These are phyloP conservation scores for Chrysomallon squamiferum DNA, from an alignment of 1,140 invertebrate genomes.

Conservation along the genomic window DNA sequence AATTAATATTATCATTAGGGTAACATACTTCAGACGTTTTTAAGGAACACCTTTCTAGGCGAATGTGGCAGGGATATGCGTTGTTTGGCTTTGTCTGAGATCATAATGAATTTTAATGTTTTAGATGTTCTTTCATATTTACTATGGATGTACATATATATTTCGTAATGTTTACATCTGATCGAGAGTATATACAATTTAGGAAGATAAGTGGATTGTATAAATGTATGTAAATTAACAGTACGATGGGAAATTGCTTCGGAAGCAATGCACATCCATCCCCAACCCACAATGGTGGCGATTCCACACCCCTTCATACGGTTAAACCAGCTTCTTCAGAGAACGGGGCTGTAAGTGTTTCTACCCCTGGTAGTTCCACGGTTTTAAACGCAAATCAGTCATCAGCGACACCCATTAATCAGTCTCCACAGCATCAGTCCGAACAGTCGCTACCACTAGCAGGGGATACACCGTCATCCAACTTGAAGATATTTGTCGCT, in stretches of 20 bases:
- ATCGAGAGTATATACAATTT: too few species aligned
- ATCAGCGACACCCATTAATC: slow-evolving; percentile 20
- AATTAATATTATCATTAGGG: too few species aligned
- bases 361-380: slow-evolving; percentile 10
- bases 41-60: too few species aligned
- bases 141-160: too few species aligned
- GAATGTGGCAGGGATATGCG: neutral
- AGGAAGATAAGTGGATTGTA: too few species aligned
- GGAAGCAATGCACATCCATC: slow-evolving; percentile 23
- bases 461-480: slow-evolving; percentile 17
- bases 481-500: slow-evolving; percentile 85
- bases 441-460: slow-evolving; percentile 19
- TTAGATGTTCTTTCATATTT: neutral
- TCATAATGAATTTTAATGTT: slow-evolving; percentile 6
- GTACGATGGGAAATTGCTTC: slow-evolving; percentile 35
- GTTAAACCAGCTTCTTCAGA: slow-evolving; percentile 13
- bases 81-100: slow-evolving; percentile 5
- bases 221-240: too few species aligned
- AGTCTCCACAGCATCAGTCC: slow-evolving; percentile 25
- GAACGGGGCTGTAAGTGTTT: slow-evolving; percentile 9
- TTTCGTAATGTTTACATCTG: too few species aligned
- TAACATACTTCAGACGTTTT: too few species aligned
- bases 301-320: slow-evolving; percentile 19
- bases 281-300: slow-evolving; percentile 9
- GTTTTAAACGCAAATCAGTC: slow-evolving; percentile 19